Conservation (phyloP, 2,113 vertebrate species). For the Hirundichthys speculiger region DNA sequence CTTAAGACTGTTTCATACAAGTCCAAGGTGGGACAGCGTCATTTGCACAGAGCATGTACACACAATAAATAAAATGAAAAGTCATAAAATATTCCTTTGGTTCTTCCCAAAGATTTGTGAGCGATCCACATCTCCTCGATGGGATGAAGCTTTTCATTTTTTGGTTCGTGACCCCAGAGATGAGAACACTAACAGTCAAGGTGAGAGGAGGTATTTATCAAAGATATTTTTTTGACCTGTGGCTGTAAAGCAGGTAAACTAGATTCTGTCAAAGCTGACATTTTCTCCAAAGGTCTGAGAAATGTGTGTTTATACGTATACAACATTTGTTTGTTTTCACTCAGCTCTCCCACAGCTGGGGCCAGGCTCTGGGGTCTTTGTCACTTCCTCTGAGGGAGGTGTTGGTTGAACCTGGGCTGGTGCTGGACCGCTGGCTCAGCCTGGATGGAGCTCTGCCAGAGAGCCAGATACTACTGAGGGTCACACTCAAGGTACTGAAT, state of each 20-base stretch:
- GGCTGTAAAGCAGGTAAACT: background rate
- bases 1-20: slow-evolving; percentile 79
- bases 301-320: background rate
- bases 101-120: slow-evolving; percentile 73
- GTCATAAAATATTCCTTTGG: background rate
- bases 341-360: slow-evolving; percentile 82
- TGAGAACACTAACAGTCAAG: slow-evolving; percentile 86
- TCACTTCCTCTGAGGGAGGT: slow-evolving; percentile 84
- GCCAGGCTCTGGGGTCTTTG: slow-evolving; percentile 80
- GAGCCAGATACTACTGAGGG: slow-evolving; percentile 87
- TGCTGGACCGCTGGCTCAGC: slow-evolving; percentile 86
- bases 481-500: slow-evolving; percentile 83
- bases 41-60: background rate
- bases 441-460: slow-evolving; percentile 80
- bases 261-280: background rate
- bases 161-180: slow-evolving; percentile 84
- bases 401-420: slow-evolving; percentile 78
- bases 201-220: slow-evolving; percentile 64
- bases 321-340: slow-evolving; percentile 27
- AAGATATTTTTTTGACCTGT: background rate
- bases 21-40: slow-evolving; percentile 84
- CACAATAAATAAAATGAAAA: background rate
- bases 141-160: slow-evolving; percentile 89
- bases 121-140: slow-evolving; percentile 83
- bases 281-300: background rate